A percentile compares a stretch with the other conserved stretches of the same genome.
Conservation (phyloP, 92 coral and sea anemone species). For the Muricea muricata region DNA sequence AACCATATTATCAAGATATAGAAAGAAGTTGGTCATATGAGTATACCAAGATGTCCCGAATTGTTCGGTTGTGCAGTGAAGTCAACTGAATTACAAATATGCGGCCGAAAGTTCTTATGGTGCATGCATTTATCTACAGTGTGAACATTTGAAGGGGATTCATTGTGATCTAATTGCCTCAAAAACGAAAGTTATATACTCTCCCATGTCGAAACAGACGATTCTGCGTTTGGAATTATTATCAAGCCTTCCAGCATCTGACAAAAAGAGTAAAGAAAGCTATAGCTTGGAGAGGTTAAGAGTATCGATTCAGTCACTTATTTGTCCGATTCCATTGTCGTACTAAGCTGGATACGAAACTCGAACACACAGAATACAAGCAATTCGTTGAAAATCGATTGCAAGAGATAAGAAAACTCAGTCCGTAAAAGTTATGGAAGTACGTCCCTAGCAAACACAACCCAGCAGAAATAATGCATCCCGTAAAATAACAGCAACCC, state of each 20-base stretch:
- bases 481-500: constrained; percentile 22
- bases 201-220: constrained; percentile 52
- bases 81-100: background rate
- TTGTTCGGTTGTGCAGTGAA: background rate
- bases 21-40: background rate
- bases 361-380: constrained; percentile 18
- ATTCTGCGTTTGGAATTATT: constrained; percentile 47
- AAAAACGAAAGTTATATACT: constrained; percentile 23
- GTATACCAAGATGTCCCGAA: background rate
- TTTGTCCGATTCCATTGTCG: constrained; percentile 45
- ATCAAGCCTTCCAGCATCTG: constrained; percentile 35
- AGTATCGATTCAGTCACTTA: constrained; percentile 26
- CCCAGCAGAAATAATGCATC: constrained; percentile 15
- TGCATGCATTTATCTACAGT: background rate
- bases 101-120: background rate
- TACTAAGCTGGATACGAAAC: constrained; percentile 24
- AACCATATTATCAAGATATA: background rate
- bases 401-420: background rate
- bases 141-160: background rate
- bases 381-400: constrained; percentile 29
- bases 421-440: constrained; percentile 9
- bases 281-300: constrained; percentile 15
- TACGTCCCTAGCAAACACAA: constrained; percentile 15
- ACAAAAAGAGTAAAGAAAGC: background rate
- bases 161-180: constrained; percentile 13